Evolutionary conservation across 2,797 vertebrate species (phyloP).

Genomic region (Spondyliosoma cantharus): DNA sequence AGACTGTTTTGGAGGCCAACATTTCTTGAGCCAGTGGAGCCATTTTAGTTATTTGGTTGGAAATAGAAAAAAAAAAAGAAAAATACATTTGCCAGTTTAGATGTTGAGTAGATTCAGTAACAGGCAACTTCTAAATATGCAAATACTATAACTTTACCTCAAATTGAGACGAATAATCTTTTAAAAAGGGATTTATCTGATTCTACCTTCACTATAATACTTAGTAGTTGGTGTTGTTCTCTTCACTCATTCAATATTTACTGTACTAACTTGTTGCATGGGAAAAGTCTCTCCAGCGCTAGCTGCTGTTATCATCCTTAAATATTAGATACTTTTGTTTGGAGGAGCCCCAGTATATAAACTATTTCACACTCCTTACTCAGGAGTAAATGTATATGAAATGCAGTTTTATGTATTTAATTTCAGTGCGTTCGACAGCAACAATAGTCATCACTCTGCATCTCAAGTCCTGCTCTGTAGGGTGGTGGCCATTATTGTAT

Average conservation of each 20-base stretch:
- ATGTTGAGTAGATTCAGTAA: slow-evolving; percentile 53
- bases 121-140: slow-evolving; percentile 77
- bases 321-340: slow-evolving; percentile 48
- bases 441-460: slow-evolving; percentile 56
- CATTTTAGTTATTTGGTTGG: slow-evolving; percentile 37
- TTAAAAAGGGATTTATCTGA: slow-evolving; percentile 56
- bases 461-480: slow-evolving; percentile 54
- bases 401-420: slow-evolving; percentile 80
- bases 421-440: slow-evolving; percentile 60
- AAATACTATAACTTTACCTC: slow-evolving; percentile 83
- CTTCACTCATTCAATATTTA: slow-evolving; percentile 50
- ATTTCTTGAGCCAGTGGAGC: slow-evolving; percentile 42
- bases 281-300: slow-evolving; percentile 40
- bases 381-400: slow-evolving; percentile 64
- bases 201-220: slow-evolving; percentile 60
- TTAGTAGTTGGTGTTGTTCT: slow-evolving; percentile 55
- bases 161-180: slow-evolving; percentile 58
- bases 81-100: slow-evolving; percentile 40
- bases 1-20: slow-evolving; percentile 39
- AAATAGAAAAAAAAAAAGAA: slow-evolving; percentile 22
- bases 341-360: slow-evolving; percentile 45
- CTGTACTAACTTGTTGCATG: slow-evolving; percentile 73
- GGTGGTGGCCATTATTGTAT: slow-evolving; percentile 64
- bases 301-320: slow-evolving; percentile 37
- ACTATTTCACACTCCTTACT: slow-evolving; percentile 43